Percentiles rank a stretch among this genome's conserved stretches.
phyloP scores from a whole-genome alignment of 2,113 vertebrate species.

The Notiomystis cincta region DNA sequence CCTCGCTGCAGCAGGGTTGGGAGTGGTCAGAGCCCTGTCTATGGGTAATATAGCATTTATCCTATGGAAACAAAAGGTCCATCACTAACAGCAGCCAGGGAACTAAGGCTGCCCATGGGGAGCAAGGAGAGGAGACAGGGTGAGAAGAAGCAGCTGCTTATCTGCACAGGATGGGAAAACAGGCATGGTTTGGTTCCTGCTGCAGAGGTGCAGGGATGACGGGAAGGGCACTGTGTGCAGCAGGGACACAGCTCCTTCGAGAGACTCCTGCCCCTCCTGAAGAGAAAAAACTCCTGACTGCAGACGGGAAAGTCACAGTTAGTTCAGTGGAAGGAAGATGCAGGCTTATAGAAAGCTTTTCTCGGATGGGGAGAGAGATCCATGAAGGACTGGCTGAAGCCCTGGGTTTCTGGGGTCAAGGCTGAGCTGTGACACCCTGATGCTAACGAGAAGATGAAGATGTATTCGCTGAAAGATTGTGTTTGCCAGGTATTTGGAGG shows the following conservation, averaged over 20 bases:
- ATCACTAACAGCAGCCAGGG: not conserved
- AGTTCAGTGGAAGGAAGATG: not conserved
- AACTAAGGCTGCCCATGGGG: rapidly evolving
- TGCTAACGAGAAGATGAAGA: not conserved
- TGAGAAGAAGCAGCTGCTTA: not conserved
- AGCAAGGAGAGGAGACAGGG: not conserved
- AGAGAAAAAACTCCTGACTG: not conserved
- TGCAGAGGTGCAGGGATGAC: not conserved
- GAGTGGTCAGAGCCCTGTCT: not conserved
- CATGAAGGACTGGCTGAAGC: not conserved
- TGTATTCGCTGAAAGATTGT: not conserved
- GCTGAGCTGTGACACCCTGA: not conserved
- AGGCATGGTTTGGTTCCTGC: not conserved
- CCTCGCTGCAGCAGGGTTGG: rapidly evolving
- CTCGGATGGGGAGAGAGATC: not conserved
- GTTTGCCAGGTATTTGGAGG: not conserved
- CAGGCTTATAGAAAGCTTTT: not conserved
- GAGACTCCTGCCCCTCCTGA: not conserved
- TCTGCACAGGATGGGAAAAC: not conserved
- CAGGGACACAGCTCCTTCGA: not conserved
- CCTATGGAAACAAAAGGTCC: not conserved
- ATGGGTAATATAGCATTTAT: rapidly evolving
- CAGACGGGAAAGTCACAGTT: not conserved
- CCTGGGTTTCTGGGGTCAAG: not conserved
- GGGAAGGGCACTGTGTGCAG: rapidly evolving